Evolutionary conservation across 2,888 invertebrate species (phyloP).

Genomic region (Camponotus fellah): DNA sequence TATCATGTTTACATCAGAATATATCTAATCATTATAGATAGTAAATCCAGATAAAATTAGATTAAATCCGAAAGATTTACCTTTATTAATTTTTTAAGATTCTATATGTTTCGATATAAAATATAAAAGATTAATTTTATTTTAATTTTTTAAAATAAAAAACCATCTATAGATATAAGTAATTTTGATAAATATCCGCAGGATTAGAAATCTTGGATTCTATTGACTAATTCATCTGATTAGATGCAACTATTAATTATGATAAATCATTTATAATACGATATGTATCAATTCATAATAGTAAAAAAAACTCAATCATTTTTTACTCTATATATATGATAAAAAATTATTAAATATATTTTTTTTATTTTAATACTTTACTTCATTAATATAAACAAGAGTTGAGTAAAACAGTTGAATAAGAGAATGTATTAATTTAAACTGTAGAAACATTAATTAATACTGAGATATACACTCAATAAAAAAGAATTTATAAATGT

Average conservation of each 20-base stretch:
- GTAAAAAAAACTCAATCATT: not conserved
- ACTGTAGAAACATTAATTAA: not conserved
- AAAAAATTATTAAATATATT: not conserved
- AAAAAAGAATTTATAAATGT: not conserved
- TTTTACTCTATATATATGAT: not conserved
- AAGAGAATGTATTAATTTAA: not conserved
- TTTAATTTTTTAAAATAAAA: slow-evolving; percentile 84
- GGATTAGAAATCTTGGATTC: slow-evolving; percentile 88
- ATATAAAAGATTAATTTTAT: not conserved
- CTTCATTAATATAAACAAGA: not conserved
- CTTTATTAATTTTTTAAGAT: not conserved
- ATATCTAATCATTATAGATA: not conserved
- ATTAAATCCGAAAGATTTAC: not conserved
- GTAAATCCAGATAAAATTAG: not conserved
- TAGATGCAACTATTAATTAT: slow-evolving; percentile 90
- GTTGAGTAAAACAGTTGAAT: not conserved
- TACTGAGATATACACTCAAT: not conserved
- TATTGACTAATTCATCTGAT: slow-evolving; percentile 94
- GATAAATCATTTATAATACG: slow-evolving; percentile 85
- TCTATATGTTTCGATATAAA: not conserved
- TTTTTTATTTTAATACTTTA: not conserved
- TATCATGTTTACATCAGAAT: not conserved
- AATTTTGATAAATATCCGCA: slow-evolving; percentile 95
- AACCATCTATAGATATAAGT: slow-evolving; percentile 88
- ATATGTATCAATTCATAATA: not conserved